These are phyloP conservation scores for Drosophila ezoana DNA, from an alignment of 2,888 invertebrate genomes.

Conservation along the genomic window DNA sequence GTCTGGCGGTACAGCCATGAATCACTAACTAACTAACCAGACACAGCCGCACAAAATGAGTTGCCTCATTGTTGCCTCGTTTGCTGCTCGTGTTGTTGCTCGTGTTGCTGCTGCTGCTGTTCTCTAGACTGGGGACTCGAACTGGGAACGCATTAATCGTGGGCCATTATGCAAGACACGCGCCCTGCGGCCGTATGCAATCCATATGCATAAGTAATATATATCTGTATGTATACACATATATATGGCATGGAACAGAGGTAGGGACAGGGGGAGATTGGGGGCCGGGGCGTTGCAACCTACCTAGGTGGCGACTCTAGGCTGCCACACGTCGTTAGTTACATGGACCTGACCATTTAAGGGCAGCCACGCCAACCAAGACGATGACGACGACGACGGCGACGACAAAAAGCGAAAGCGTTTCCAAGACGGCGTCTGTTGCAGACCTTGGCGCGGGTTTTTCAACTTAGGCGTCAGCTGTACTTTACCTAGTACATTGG, in stretches of 20 bases:
- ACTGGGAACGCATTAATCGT: conserved; percentile 64
- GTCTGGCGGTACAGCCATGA: conserved; percentile 49
- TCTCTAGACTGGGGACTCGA: conserved; percentile 16
- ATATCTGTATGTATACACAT: conserved; percentile 6
- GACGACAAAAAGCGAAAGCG: conserved; percentile 76
- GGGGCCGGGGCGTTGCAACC: conserved; percentile 2
- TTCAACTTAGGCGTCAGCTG: conserved; percentile 60
- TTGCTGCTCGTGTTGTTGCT: conserved; percentile 8
- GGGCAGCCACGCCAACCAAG: conserved; percentile 53
- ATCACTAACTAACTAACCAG: conserved; percentile 68
- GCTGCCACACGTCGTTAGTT: conserved; percentile 61
- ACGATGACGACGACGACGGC: conserved; percentile 26
- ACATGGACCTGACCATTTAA: conserved; percentile 68
- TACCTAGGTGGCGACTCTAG: conserved; percentile 33
- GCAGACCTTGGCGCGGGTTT: conserved; percentile 76
- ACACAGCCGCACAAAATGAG: conserved; percentile 48
- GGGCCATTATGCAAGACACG: conserved; percentile 75
- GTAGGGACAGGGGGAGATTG: neutral
- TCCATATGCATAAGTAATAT: conserved; percentile 61
- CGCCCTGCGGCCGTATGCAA: conserved; percentile 72
- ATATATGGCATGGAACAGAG: neutral
- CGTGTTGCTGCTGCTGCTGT: neutral
- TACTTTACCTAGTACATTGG: conserved; percentile 6
- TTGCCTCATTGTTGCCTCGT: conserved; percentile 56
- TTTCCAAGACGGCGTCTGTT: conserved; percentile 47